Base-by-base conservation (phyloP, 2,888 invertebrate species). In the Rotaria magnacalcarata region DNA sequence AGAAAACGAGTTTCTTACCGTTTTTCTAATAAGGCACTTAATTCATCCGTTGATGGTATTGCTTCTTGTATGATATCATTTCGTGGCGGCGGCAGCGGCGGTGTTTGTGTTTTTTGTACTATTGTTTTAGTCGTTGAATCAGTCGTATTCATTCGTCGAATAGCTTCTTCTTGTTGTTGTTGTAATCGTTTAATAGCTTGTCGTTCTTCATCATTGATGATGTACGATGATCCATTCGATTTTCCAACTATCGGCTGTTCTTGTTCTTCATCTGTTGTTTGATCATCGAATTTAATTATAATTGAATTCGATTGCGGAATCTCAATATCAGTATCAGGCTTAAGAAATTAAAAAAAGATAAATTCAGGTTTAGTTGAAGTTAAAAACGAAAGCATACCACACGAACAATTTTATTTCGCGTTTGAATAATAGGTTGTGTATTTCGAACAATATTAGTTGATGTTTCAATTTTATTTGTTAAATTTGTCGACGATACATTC, bases 401-500 rank as follows among this genome's bases (percentile, higher is more conserved):
- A n/a, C 80, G 80, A 80, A 80, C 47, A n/a, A 80, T 80, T 80
- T 80, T 80, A 80, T 47, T 80, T n/a, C 80, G 19, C n/a, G 80
- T 47, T 47, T 80, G 80, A 80, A 47, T 41, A 24, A 80, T 21
- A 11, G 80, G 43, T 47, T 80, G 80, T 11, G 80, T 80, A 24
- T 47, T 47, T 24, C 43, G 47, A 80, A 43, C 75, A 75, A 47
- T 10, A 16, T 3, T 21, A 2, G 75, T 24, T 43, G 43, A 5
- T 80, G 80, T 80, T 47, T 47, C 80, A 19, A 21, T 47, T 80
- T 43, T 80, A 19, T 80, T 43, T n/a, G 43, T 10, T 24, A 80
- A 24, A 80, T 47, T 80, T 43, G 80, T 80, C 5, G 16, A n/a
- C n/a, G 80, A 47, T 47, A 80, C 47, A 47, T 43, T 80, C 2